Conservation (phyloP, 2,113 vertebrate genomes). For the Stomatorhinus ivindoensis region DNA sequence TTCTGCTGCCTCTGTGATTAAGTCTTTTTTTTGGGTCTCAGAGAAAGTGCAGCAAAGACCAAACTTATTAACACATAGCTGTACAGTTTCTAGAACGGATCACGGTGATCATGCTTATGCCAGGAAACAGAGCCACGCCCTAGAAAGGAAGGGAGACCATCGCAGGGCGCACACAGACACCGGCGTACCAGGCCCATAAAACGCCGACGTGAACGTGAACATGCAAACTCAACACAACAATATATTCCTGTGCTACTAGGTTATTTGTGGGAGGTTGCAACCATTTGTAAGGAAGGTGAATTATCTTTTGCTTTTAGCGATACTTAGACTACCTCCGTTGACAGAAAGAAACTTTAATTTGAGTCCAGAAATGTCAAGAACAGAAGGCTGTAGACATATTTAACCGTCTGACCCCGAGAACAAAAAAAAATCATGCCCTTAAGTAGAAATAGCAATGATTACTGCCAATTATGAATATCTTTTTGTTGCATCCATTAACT, state of each 20-base stretch:
- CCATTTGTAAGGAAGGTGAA: background rate
- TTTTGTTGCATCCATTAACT: conserved; percentile 43
- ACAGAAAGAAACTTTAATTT: background rate
- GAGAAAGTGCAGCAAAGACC: background rate
- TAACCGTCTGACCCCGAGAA: conserved; percentile 49
- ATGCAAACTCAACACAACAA: background rate
- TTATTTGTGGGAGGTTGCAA: background rate
- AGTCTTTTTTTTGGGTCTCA: background rate
- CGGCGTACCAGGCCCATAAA: background rate
- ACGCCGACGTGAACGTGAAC: background rate
- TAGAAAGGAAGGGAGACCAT: background rate
- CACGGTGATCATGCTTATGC: background rate
- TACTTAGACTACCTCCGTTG: background rate
- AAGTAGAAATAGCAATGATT: conserved; percentile 46
- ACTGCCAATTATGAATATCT: conserved; percentile 48
- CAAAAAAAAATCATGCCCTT: conserved; percentile 18
- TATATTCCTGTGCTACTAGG: background rate
- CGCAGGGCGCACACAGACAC: background rate
- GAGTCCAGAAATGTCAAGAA: conserved; percentile 31
- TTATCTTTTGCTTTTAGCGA: background rate
- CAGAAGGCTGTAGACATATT: conserved; percentile 39
- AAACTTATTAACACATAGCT: background rate
- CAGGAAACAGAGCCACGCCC: background rate
- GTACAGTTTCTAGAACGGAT: background rate
- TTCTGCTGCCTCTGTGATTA: background rate